phyloP scores from a whole-genome alignment of 2,113 vertebrate genomes.

The Aythya baeri region DNA sequence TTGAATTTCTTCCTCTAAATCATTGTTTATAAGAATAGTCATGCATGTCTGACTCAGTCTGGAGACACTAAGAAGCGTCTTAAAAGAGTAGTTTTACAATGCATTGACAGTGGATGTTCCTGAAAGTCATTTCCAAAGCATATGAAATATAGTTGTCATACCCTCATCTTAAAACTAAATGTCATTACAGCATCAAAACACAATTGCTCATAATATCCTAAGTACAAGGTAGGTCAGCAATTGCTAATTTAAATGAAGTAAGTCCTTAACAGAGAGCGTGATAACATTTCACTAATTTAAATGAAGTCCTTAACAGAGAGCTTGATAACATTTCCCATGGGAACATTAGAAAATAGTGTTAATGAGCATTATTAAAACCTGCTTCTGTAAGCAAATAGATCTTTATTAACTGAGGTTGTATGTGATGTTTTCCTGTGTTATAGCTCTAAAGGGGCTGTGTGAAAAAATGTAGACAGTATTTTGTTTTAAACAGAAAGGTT shows the following conservation, averaged over 20 bases:
- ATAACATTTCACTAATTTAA: slow-evolving; percentile 76
- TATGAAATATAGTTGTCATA: background rate
- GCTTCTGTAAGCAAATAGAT: slow-evolving; percentile 72
- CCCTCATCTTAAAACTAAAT: background rate
- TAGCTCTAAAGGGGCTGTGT: background rate
- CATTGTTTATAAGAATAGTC: slow-evolving; percentile 68
- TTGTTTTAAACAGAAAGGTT: slow-evolving; percentile 45
- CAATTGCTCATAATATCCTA: slow-evolving; percentile 22
- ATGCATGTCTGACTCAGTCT: slow-evolving; percentile 39
- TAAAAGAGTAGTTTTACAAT: slow-evolving; percentile 40
- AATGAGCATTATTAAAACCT: slow-evolving; percentile 69
- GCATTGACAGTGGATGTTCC: background rate
- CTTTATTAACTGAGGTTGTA: slow-evolving; percentile 71
- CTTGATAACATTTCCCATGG: slow-evolving; percentile 73
- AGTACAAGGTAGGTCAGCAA: slow-evolving; percentile 37
- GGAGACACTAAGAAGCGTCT: background rate
- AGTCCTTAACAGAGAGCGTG: slow-evolving; percentile 67
- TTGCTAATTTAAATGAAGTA: slow-evolving; percentile 75
- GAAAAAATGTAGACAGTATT: slow-evolving; percentile 35
- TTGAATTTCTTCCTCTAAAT: slow-evolving; percentile 73
- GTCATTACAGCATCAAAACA: background rate
- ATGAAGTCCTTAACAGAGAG: slow-evolving; percentile 68
- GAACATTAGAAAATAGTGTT: slow-evolving; percentile 65
- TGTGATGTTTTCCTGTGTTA: slow-evolving; percentile 44
- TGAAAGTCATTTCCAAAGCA: slow-evolving; percentile 10